Evolutionary conservation across 92 coral and sea anemone species (phyloP).

Genomic region (Palythoa caribaeorum): DNA sequence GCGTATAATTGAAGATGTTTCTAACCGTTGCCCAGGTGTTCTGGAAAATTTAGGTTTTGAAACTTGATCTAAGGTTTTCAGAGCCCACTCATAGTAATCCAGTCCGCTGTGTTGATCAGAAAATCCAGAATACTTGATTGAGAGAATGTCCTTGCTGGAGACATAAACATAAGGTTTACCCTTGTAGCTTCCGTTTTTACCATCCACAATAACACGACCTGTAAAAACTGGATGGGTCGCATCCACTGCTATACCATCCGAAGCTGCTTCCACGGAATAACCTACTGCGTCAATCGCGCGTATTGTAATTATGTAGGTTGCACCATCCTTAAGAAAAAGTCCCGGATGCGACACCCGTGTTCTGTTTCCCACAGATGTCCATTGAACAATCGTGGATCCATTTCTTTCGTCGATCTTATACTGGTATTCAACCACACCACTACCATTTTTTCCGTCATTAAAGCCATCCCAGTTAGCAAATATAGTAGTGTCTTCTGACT

Average conservation of each 20-base stretch:
- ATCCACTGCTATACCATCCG: constrained; percentile 84
- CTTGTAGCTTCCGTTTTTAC: constrained; percentile 61
- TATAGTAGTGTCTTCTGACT: constrained; percentile 77
- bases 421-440: constrained; percentile 88
- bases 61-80: constrained; percentile 54
- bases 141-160: constrained; percentile 59
- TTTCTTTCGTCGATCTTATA: constrained; percentile 74
- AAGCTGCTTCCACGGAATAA: constrained; percentile 61
- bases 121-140: constrained; percentile 82
- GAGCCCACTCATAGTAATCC: constrained; percentile 81
- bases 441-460: constrained; percentile 83
- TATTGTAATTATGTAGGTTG: constrained; percentile 75
- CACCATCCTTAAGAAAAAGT: constrained; percentile 68
- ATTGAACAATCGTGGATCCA: constrained; percentile 64
- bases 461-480: constrained; percentile 96
- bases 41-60: constrained; percentile 62
- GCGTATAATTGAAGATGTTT: constrained; percentile 72
- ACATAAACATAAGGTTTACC: constrained; percentile 78
- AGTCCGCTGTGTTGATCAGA: constrained; percentile 90
- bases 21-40: constrained; percentile 75
- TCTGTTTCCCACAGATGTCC: constrained; percentile 85
- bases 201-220: constrained; percentile 74
- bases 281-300: constrained; percentile 91
- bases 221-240: constrained; percentile 90
- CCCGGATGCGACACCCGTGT: constrained; percentile 74